phyloP scores from a whole-genome alignment of 64 coral and sea anemone species.

The Stichodactyla mertensii region DNA sequence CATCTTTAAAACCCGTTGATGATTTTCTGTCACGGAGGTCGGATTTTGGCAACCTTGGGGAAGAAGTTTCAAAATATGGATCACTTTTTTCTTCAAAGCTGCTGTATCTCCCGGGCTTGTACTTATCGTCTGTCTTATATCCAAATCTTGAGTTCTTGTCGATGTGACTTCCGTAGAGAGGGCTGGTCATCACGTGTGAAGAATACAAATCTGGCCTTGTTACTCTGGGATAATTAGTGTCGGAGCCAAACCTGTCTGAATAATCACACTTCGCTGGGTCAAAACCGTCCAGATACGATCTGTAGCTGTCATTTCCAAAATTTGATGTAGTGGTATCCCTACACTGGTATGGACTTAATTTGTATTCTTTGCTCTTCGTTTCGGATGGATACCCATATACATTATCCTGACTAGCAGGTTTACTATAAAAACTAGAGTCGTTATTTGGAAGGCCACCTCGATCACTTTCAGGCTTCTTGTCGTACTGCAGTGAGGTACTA shows the following conservation, averaged over 20 bases:
- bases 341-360: not conserved
- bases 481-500: not conserved
- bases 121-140: not conserved
- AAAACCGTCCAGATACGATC: not conserved
- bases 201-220: not conserved
- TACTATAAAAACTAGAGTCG: not conserved
- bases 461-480: not conserved
- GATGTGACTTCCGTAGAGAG: not conserved
- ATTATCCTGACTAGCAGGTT: not conserved
- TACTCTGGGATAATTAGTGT: not conserved
- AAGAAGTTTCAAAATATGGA: not conserved
- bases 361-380: not conserved
- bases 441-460: not conserved
- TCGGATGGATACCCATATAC: slow-evolving; percentile 1
- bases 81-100: not conserved
- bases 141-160: not conserved
- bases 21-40: not conserved
- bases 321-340: not conserved
- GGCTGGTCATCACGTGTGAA: not conserved
- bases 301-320: not conserved
- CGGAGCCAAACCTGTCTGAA: not conserved
- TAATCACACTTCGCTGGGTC: not conserved
- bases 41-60: not conserved
- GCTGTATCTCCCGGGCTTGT: not conserved
- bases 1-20: not conserved